Conservation (phyloP, 2,888 invertebrate genomes). For the Trachelus tabidus region DNA sequence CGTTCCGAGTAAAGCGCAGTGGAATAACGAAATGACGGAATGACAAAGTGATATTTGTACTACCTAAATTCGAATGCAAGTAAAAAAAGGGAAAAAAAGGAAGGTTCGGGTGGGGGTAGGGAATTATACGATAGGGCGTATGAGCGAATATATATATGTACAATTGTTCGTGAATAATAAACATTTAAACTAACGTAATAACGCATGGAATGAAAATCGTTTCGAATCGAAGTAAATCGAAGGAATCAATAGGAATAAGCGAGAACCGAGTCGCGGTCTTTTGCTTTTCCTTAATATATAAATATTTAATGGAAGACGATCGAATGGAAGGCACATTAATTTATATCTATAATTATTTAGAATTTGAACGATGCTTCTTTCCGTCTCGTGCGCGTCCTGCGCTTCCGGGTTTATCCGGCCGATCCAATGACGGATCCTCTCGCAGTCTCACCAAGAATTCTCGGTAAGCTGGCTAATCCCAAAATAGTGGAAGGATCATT, state of each 20-base stretch:
- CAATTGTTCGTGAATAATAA: constrained; percentile 15
- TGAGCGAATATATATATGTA: constrained; percentile 4
- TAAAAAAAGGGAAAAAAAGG: neutral
- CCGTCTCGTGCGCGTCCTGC: neutral
- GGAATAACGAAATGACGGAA: neutral
- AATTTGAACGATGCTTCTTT: neutral
- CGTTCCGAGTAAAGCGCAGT: neutral
- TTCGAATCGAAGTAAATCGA: neutral
- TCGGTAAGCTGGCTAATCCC: neutral
- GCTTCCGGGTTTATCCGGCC: neutral
- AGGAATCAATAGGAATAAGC: neutral
- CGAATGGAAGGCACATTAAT: constrained; percentile 19
- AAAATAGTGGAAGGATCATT: neutral
- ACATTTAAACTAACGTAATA: constrained; percentile 8
- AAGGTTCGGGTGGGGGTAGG: too few species aligned
- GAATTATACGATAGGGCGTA: neutral
- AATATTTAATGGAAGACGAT: constrained; percentile 26
- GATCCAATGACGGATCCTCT: neutral
- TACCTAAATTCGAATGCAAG: constrained; percentile 9
- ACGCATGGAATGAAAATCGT: constrained; percentile 17
- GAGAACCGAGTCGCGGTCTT: neutral
- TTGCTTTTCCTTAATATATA: constrained; percentile 4
- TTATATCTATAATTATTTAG: neutral
- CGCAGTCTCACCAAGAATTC: neutral
- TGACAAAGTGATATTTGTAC: constrained; percentile 28